These are phyloP conservation scores for Imbricaverruca yamaguchii DNA, from an alignment of 2,888 invertebrate species.

Conservation along the genomic window DNA sequence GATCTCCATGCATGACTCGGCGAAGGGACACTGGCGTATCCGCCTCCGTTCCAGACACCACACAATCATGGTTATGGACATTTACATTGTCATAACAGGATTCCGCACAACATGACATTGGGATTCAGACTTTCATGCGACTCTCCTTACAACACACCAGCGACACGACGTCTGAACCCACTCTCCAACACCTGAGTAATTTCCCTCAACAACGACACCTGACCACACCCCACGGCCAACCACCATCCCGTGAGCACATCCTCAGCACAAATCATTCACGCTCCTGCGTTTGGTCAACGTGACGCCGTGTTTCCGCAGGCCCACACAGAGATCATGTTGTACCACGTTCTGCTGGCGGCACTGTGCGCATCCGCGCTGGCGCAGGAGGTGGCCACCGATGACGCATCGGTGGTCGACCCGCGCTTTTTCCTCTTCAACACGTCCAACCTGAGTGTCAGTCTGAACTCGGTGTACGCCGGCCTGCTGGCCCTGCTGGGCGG, in stretches of 20 bases:
- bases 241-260: no score
- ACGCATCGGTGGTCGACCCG: background rate
- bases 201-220: no score
- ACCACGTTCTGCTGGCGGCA: background rate
- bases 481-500: background rate
- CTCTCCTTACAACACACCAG: no score
- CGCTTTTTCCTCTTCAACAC: conserved; percentile 1
- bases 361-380: background rate
- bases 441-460: conserved; percentile 10
- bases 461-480: conserved; percentile 10
- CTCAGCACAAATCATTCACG: no score
- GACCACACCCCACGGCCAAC: no score
- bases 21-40: no score
- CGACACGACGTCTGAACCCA: no score
- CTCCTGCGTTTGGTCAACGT: no score
- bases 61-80: background rate
- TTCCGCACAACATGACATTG: background rate
- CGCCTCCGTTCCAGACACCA: background rate
- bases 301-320: no score
- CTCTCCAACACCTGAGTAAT: no score
- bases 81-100: background rate
- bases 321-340: background rate
- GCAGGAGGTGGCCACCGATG: background rate
- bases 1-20: no score
- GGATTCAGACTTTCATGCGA: background rate